Percentiles rank a stretch among this genome's conserved stretches.
Conservation (phyloP, 2,797 vertebrate genomes). For the Clarias laeviceps region DNA sequence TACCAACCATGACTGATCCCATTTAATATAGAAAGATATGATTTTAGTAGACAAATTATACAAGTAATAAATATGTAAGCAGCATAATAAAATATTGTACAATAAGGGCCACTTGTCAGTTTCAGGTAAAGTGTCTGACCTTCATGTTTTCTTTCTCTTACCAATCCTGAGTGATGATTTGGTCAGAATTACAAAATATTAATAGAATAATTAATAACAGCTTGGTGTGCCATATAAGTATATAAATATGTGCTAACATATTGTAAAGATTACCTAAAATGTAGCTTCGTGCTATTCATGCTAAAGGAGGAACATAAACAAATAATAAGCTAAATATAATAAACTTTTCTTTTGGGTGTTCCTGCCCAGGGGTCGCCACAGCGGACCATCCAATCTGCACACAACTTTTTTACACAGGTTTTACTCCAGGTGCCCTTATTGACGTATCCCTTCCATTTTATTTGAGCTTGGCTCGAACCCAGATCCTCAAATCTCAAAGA, state of each 20-base stretch:
- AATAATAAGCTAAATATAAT: not conserved
- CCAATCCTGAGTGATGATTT: not conserved
- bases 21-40: constrained; percentile 34
- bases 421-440: no score
- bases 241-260: not conserved
- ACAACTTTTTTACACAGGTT: no score
- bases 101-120: not conserved
- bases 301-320: not conserved
- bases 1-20: constrained; percentile 41
- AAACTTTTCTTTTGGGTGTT: no score
- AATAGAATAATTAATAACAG: not conserved
- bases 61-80: constrained; percentile 20
- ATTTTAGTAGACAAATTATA: constrained; percentile 31
- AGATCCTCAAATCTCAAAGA: no score
- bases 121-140: not conserved
- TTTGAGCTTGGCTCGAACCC: no score
- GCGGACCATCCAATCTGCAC: no score
- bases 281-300: not conserved
- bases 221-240: not conserved
- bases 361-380: no score
- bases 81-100: not conserved
- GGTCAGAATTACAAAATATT: not conserved
- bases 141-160: not conserved
- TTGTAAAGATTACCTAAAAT: not conserved
- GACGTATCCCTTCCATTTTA: no score